Conservation (phyloP, 2,888 invertebrate species). For the Opisthograptis luteolata region DNA sequence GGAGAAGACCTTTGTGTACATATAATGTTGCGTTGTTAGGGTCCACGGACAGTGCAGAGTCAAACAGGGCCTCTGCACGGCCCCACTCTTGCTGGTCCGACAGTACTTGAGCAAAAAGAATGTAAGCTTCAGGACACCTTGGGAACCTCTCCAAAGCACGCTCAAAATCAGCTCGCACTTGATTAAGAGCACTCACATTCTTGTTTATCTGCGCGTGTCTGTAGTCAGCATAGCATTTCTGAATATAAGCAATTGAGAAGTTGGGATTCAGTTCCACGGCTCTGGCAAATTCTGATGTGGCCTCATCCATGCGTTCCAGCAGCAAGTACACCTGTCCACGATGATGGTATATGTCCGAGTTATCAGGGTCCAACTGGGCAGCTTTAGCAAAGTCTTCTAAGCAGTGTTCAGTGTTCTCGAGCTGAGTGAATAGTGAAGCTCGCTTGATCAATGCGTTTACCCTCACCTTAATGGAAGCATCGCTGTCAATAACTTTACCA, state of each 20-base stretch:
- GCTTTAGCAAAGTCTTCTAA: conserved; percentile 92
- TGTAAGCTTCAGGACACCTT: conserved; percentile 93
- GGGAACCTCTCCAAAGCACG: conserved; percentile 91
- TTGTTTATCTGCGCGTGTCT: conserved; percentile 86
- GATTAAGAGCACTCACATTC: conserved; percentile 85
- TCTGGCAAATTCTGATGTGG: conserved; percentile 92
- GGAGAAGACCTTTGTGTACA: conserved; percentile 93
- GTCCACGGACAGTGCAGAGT: conserved; percentile 91
- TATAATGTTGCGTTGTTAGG: conserved; percentile 93
- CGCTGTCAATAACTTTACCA: conserved; percentile 87
- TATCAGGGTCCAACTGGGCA: conserved; percentile 89
- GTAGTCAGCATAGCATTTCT: conserved; percentile 96
- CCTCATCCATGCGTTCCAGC: conserved; percentile 91
- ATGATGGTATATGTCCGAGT: conserved; percentile 96
- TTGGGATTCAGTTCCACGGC: conserved; percentile 92
- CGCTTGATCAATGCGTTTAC: conserved; percentile 95
- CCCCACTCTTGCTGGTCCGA: conserved; percentile 93
- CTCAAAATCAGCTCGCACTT: conserved; percentile 90
- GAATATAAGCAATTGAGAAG: conserved; percentile 94
- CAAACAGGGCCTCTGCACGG: conserved; percentile 92
- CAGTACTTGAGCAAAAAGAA: conserved; percentile 95
- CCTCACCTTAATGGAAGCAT: conserved; percentile 86
- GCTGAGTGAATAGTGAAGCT: conserved; percentile 92
- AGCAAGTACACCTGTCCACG: conserved; percentile 94
- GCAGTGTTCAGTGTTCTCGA: conserved; percentile 89